Evolutionary conservation across 2,113 vertebrate species (phyloP), one percentile per base, ranked within the genome.

Genomic region (Sebastes fasciatus): DNA sequence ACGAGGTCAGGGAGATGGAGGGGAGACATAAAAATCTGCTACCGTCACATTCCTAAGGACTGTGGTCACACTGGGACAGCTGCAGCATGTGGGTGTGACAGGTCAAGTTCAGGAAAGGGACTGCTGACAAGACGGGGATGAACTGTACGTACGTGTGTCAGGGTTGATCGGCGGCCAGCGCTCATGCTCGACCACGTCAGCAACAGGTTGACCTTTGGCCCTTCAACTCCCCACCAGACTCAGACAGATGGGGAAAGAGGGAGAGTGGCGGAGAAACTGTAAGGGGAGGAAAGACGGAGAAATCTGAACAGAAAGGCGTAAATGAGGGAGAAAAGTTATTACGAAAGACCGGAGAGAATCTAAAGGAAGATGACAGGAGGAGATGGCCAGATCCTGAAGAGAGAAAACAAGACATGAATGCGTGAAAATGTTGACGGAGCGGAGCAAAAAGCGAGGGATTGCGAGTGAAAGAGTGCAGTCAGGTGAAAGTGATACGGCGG

Each of bases 401-500:
- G 62, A 40, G 45, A 83, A 64, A 88, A 89, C 75, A n/a, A 66
- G 85, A 79, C 75, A 14, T 83, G 85, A 90, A 93, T 90, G 85
- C 23, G 68, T 82, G 74, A 58, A 82, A 21, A 72, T 49, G 89
- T 83, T 70, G 89, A 86, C 13, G 65, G 84, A 89, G 83, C 52
- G 3, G 57, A 65, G 83, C 82, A 77, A 13, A 89, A 86, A 91
- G 83, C 83, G 55, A 87, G 58, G 87, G 89, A 91, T 83, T 0
- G 43, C 21, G 11, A 42, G 78, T 93, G 91, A 94, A 93, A 94
- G 92, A 79, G 89, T 92, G 86, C 91, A 93, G 92, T 92, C 91
- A 92, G 93, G 92, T 92, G 93, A 94, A 92, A 94, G 90, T 90
- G 93, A 94, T 92, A 90, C 64, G 84, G 83, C 66, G 61, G 77